Evolutionary conservation across 2,888 invertebrate species (phyloP).

Genomic region (Volucella zonaria): DNA sequence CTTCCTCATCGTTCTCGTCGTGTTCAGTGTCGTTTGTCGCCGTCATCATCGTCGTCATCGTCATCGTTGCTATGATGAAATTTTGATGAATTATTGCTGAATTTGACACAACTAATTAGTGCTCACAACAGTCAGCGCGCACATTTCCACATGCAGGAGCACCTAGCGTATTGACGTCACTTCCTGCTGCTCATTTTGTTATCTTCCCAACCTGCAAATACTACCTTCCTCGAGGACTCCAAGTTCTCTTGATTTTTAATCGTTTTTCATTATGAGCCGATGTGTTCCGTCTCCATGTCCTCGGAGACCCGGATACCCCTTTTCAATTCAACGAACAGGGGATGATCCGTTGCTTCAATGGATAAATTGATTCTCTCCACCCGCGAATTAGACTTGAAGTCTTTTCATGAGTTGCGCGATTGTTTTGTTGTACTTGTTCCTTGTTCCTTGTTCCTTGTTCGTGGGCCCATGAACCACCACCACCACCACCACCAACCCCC

Average conservation of each 20-base stretch:
- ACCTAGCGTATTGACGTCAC: conserved; percentile 28
- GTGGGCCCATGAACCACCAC: neutral
- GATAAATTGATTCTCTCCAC: conserved; percentile 61
- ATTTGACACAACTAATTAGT: conserved; percentile 74
- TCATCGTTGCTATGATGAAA: conserved; percentile 48
- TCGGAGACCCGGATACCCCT: conserved; percentile 8
- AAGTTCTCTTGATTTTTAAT: conserved; percentile 45
- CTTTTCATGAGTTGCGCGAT: conserved; percentile 14
- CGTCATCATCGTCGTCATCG: neutral
- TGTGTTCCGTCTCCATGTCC: conserved; percentile 46
- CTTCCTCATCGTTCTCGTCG: too few species aligned
- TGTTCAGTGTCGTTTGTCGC: too few species aligned
- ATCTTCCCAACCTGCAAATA: conserved; percentile 41
- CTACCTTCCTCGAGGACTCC: neutral
- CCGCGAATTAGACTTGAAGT: conserved; percentile 29
- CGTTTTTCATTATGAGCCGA: conserved; percentile 69
- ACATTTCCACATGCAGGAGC: conserved; percentile 8
- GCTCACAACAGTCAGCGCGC: conserved; percentile 36
- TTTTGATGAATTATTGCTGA: conserved; percentile 73
- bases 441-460: too few species aligned
- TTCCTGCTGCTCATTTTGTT: conserved; percentile 53
- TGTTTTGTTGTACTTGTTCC: neutral
- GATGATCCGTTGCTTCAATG: conserved; percentile 43
- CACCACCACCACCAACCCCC: neutral
- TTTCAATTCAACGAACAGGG: conserved; percentile 4